Percentiles rank a stretch among this genome's conserved stretches.
Evolutionary conservation across 2,113 vertebrate genomes (phyloP).

Genomic region (Pachypanchax playfairii): DNA sequence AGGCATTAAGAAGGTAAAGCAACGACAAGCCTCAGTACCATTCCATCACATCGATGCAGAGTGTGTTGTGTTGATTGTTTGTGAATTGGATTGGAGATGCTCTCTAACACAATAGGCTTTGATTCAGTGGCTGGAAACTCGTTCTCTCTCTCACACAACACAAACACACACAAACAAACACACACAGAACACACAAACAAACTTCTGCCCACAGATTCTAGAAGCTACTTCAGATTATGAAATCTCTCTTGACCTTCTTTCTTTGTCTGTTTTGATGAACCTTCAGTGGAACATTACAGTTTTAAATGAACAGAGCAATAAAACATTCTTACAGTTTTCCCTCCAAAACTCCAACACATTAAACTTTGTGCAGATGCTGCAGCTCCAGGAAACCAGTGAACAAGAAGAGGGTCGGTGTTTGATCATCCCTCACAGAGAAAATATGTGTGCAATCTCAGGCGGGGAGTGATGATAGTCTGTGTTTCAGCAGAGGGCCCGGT

Average conservation of each 20-base stretch:
- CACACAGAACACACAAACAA: slow-evolving; percentile 35
- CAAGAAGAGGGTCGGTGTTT: slow-evolving; percentile 16
- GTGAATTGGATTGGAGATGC: slow-evolving; percentile 26
- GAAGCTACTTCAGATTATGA: slow-evolving; percentile 34
- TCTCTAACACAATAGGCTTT: slow-evolving; percentile 40
- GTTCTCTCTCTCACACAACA: not conserved
- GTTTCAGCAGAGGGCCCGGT: slow-evolving; percentile 35
- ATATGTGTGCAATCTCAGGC: slow-evolving; percentile 17
- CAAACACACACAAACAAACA: not conserved
- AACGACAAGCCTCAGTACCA: slow-evolving; percentile 1
- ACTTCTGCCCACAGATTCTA: slow-evolving; percentile 16
- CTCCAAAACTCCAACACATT: not conserved
- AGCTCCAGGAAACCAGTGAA: slow-evolving; percentile 29
- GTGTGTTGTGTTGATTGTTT: slow-evolving; percentile 41
- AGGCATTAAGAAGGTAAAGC: slow-evolving; percentile 20
- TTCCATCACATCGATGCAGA: slow-evolving; percentile 13
- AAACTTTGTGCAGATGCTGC: slow-evolving; percentile 42
- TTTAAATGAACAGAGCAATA: not conserved
- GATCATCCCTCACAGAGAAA: slow-evolving; percentile 25
- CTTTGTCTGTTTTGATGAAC: slow-evolving; percentile 9
- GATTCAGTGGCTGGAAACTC: slow-evolving; percentile 41
- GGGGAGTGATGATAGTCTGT: slow-evolving; percentile 37
- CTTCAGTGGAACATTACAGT: not conserved
- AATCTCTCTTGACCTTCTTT: slow-evolving; percentile 34
- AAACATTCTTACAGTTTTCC: not conserved